These are phyloP conservation scores for Cyanocitta stelleri DNA, from an alignment of 2,113 vertebrate genomes.

Conservation along the genomic window DNA sequence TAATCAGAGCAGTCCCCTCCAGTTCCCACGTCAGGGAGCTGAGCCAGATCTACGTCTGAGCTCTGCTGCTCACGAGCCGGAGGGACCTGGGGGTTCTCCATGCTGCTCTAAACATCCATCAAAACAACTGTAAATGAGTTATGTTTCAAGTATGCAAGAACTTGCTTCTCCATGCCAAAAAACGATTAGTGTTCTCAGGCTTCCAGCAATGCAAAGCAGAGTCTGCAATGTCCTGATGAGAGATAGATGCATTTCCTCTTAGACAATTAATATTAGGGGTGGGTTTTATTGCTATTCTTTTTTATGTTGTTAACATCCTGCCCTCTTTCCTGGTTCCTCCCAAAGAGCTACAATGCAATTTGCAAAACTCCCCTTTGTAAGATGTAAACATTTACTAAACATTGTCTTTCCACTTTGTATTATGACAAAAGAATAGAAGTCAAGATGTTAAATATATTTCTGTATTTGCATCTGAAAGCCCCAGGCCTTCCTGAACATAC, in stretches of 20 bases:
- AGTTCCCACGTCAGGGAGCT: background rate
- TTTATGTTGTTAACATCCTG: slow-evolving; percentile 65
- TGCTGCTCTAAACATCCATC: slow-evolving; percentile 43
- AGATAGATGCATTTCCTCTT: slow-evolving; percentile 66
- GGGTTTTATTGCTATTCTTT: slow-evolving; percentile 67
- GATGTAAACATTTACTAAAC: slow-evolving; percentile 62
- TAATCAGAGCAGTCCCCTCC: background rate
- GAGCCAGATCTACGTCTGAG: slow-evolving; percentile 5
- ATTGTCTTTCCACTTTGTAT: slow-evolving; percentile 59
- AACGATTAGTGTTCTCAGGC: slow-evolving; percentile 46
- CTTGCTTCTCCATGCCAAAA: slow-evolving; percentile 55
- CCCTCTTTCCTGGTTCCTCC: slow-evolving; percentile 65
- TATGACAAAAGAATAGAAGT: slow-evolving; percentile 57
- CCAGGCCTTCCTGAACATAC: slow-evolving; percentile 49
- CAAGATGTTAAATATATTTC: slow-evolving; percentile 59
- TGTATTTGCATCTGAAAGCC: slow-evolving; percentile 55
- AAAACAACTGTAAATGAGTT: slow-evolving; percentile 62
- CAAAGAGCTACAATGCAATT: slow-evolving; percentile 53
- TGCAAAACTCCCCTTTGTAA: slow-evolving; percentile 49
- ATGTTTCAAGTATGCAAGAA: slow-evolving; percentile 56
- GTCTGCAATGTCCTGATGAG: slow-evolving; percentile 60
- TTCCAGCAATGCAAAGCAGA: slow-evolving; percentile 64
- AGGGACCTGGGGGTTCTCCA: slow-evolving; percentile 27
- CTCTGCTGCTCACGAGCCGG: background rate
- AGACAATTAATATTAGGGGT: slow-evolving; percentile 67